A percentile compares a stretch with the other conserved stretches of the same genome.
Conservation (phyloP, 2,113 vertebrate species). For the Cnemophilus loriae region DNA sequence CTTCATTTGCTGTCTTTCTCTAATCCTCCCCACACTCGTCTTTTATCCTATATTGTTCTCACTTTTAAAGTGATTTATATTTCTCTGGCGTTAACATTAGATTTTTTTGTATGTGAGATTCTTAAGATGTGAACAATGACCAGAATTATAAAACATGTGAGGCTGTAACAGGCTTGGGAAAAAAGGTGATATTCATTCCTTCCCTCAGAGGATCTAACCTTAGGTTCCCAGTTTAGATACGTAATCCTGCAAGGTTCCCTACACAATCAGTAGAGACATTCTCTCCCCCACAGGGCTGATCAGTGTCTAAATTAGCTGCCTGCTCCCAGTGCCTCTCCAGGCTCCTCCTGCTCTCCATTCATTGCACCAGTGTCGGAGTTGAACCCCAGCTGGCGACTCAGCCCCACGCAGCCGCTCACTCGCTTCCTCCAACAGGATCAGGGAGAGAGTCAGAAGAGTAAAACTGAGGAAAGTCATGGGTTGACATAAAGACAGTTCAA, state of each 20-base stretch:
- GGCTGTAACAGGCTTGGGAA: background rate
- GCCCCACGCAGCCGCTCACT: rapidly evolving
- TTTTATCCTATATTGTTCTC: background rate
- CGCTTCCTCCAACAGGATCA: background rate
- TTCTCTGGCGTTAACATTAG: background rate
- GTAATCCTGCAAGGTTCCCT: background rate
- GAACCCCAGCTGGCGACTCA: background rate
- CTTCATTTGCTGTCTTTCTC: background rate
- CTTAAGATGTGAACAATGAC: background rate
- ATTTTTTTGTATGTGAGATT: background rate
- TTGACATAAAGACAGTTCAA: background rate
- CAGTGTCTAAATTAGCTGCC: background rate
- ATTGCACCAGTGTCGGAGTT: background rate
- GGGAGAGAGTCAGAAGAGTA: background rate
- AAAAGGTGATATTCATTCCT: background rate
- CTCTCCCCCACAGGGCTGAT: background rate
- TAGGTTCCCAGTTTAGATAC: background rate
- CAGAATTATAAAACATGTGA: background rate
- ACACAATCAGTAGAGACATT: background rate
- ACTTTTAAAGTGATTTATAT: background rate
- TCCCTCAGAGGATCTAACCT: background rate
- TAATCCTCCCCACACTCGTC: background rate
- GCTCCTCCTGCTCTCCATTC: background rate
- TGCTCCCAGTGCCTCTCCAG: background rate
- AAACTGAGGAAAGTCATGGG: background rate